Evolutionary conservation across 2,888 invertebrate species (phyloP).

Genomic region (Rhagium mordax): DNA sequence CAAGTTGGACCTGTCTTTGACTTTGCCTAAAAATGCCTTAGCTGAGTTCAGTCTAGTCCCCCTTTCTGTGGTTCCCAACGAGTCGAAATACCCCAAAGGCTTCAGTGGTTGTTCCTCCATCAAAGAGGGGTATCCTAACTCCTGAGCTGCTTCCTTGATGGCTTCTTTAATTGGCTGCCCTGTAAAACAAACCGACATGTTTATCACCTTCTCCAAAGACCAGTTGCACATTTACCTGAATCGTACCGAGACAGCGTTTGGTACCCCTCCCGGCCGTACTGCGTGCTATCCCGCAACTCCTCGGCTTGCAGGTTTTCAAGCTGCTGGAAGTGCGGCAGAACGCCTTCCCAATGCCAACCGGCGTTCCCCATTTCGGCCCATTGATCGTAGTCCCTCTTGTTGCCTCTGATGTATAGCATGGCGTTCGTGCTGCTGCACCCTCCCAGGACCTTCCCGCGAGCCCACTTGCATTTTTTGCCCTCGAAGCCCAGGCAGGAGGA

Average conservation of each 20-base stretch:
- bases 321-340: slow-evolving; percentile 70
- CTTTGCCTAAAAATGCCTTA: slow-evolving; percentile 79
- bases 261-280: slow-evolving; percentile 70
- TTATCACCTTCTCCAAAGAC: slow-evolving; percentile 60
- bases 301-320: slow-evolving; percentile 60
- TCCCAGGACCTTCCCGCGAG: slow-evolving; percentile 77
- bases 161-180: slow-evolving; percentile 59
- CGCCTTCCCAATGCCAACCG: slow-evolving; percentile 75
- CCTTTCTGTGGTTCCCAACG: slow-evolving; percentile 62
- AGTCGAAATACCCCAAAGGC: slow-evolving; percentile 60
- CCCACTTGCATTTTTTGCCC: slow-evolving; percentile 70
- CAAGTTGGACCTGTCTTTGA: slow-evolving; percentile 73
- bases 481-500: slow-evolving; percentile 65
- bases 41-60: slow-evolving; percentile 73
- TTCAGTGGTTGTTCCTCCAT: slow-evolving; percentile 55
- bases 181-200: slow-evolving; percentile 22
- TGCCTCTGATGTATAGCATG: slow-evolving; percentile 78
- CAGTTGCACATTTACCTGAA: slow-evolving; percentile 44
- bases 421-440: slow-evolving; percentile 78
- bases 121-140: slow-evolving; percentile 66
- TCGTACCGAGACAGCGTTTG: slow-evolving; percentile 69
- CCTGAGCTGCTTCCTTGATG: slow-evolving; percentile 66
- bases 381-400: slow-evolving; percentile 76
- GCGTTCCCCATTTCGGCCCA: slow-evolving; percentile 76
- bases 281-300: slow-evolving; percentile 58